These are phyloP conservation scores for Uropsilus gracilis DNA, from an alignment of 2,113 vertebrate species.

Conservation along the genomic window DNA sequence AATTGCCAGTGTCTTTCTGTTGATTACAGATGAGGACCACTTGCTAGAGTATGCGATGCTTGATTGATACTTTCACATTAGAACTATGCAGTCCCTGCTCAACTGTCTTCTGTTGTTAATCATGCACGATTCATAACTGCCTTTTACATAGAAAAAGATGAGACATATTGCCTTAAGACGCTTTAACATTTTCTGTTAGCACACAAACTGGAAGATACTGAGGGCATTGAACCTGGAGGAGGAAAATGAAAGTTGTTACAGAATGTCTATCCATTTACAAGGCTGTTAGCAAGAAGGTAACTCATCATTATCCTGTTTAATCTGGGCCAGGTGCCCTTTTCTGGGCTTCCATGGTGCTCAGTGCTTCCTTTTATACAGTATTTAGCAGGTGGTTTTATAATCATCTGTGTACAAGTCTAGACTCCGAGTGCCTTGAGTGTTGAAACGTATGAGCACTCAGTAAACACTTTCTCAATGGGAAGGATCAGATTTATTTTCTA, in stretches of 20 bases:
- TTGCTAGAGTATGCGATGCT: neutral
- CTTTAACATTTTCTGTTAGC: neutral
- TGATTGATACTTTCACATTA: constrained; percentile 5
- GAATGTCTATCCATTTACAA: neutral
- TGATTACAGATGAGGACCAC: neutral
- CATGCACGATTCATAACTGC: neutral
- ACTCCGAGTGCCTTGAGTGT: neutral
- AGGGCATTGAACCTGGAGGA: neutral
- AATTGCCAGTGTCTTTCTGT: neutral
- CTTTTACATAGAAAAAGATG: neutral
- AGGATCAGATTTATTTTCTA: neutral
- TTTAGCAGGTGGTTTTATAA: neutral
- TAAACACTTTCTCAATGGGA: neutral
- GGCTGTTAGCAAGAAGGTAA: neutral
- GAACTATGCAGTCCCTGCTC: neutral
- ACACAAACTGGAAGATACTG: neutral
- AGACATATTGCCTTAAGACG: neutral
- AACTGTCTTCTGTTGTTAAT: neutral
- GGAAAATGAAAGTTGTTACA: neutral
- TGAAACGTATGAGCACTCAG: neutral
- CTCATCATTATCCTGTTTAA: neutral
- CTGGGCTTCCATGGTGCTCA: neutral
- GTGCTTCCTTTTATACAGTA: neutral
- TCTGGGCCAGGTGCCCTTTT: neutral
- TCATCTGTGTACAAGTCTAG: neutral